These are phyloP conservation scores for Sinosuthora webbiana DNA, from an alignment of 2,113 vertebrate genomes.

Conservation along the genomic window DNA sequence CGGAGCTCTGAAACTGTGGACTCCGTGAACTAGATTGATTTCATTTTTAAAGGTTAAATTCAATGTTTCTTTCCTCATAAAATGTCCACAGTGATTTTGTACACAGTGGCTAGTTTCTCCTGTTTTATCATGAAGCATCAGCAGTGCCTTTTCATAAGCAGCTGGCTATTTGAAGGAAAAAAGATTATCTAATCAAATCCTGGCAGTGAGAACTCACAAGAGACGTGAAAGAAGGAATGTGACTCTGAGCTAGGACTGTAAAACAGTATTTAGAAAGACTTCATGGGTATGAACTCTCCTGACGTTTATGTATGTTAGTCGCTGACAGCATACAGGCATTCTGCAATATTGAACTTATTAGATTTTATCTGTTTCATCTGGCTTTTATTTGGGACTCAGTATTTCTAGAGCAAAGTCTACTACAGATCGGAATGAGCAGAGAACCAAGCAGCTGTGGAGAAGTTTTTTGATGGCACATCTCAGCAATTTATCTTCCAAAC, in stretches of 20 bases:
- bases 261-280: not conserved
- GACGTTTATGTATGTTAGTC: not conserved
- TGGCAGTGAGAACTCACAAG: not conserved
- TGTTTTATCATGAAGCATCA: not conserved
- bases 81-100: not conserved
- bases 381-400: not conserved
- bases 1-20: not conserved
- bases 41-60: not conserved
- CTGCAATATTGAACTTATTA: not conserved
- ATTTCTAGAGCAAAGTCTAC: not conserved
- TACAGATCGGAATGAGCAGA: not conserved
- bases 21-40: not conserved
- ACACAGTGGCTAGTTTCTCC: not conserved
- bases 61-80: not conserved
- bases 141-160: slow-evolving; percentile 11
- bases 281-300: not conserved
- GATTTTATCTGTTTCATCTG: slow-evolving; percentile 16
- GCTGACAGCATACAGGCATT: not conserved
- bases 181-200: slow-evolving; percentile 24
- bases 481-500: not conserved
- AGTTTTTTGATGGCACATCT: not conserved
- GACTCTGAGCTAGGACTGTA: not conserved
- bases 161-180: not conserved
- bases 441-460: not conserved
- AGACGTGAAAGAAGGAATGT: not conserved